Evolutionary conservation across 1,140 invertebrate genomes (phyloP), one percentile per base, ranked within the genome.

Genomic region (Thaumatotibia leucotreta): DNA sequence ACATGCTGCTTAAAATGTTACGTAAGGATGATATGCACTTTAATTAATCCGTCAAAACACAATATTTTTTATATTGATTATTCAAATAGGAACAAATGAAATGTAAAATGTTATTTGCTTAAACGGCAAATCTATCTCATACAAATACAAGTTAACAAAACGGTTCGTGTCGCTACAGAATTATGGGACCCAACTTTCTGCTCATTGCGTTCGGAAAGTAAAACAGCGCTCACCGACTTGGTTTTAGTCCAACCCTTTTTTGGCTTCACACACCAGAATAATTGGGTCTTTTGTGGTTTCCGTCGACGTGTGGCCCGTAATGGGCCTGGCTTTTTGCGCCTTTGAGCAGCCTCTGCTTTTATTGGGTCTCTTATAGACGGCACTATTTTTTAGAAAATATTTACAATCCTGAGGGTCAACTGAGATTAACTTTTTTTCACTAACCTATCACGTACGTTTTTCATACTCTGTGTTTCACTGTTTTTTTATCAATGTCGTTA

Each of bases 281-380:
- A 84, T 80, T 80, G 80, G 77, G 77, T 80, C 77, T 83, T 81
- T 77, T 84, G 79, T 82, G 80, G 80, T 82, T 74, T 74, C 74
- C 73, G 72, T 29, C 71, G 65, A 75, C 77, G 77, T 76, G 78
- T 82, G 74, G 68, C 70, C 68, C 63, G 72, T 83, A 83, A 82
- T 82, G 69, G 79, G 69, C 72, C 62, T 73, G 73, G 74, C 71
- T 75, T 77, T 77, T 82, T 80, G 66, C 70, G 66, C 73, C 74
- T 82, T 82, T 77, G 68, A 77, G 65, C 73, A 52, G 54, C 65
- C 63, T 64, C 45, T 69, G 63, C 63, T 65, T 69, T 68, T 68
- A 72, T 70, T 69, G 54, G 49, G 63, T 29, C 61, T 68, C 69
- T 70, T 76, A 64, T 64, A 69, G 62, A 63, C 27, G 62, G 68